Conservation (phyloP, 1,140 invertebrate genomes). For the Anastatus disparis region DNA sequence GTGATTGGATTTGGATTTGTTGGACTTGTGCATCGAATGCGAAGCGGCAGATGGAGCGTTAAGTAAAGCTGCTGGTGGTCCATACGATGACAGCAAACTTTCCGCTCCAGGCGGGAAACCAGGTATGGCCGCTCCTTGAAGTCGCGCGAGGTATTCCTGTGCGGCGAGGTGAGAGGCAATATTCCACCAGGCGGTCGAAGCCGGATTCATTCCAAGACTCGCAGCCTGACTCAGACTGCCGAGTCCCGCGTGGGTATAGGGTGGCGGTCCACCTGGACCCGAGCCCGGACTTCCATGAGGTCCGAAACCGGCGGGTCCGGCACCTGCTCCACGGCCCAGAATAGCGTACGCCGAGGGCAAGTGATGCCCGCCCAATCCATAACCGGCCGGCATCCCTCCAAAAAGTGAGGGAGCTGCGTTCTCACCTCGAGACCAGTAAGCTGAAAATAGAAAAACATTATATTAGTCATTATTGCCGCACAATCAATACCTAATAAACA, state of each 20-base stretch:
- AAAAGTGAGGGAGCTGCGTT: slow-evolving; percentile 65
- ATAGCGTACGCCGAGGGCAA: slow-evolving; percentile 65
- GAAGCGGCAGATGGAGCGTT: slow-evolving; percentile 41
- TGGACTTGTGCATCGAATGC: slow-evolving; percentile 63
- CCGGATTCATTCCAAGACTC: slow-evolving; percentile 71
- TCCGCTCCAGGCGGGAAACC: slow-evolving; percentile 69
- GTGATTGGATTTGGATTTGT: slow-evolving; percentile 58
- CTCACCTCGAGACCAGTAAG: slow-evolving; percentile 74
- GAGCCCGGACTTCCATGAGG: slow-evolving; percentile 53
- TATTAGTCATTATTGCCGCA: too few relatives aligned
- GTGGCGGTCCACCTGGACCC: slow-evolving; percentile 65
- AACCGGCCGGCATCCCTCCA: slow-evolving; percentile 68
- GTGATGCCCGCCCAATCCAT: slow-evolving; percentile 68
- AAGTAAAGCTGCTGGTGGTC: slow-evolving; percentile 62
- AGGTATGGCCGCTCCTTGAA: slow-evolving; percentile 78
- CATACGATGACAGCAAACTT: slow-evolving; percentile 65
- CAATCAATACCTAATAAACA: too few relatives aligned
- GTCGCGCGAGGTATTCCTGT: slow-evolving; percentile 83
- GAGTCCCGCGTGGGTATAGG: slow-evolving; percentile 67
- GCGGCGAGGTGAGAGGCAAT: slow-evolving; percentile 87
- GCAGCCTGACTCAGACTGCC: slow-evolving; percentile 83
- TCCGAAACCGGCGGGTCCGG: slow-evolving; percentile 60
- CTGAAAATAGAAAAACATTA: too few relatives aligned
- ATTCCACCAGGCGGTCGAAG: slow-evolving; percentile 86
- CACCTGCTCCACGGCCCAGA: slow-evolving; percentile 57